Evolutionary conservation across 2,888 invertebrate genomes (phyloP).

Genomic region (Drosophila tanythrix): DNA sequence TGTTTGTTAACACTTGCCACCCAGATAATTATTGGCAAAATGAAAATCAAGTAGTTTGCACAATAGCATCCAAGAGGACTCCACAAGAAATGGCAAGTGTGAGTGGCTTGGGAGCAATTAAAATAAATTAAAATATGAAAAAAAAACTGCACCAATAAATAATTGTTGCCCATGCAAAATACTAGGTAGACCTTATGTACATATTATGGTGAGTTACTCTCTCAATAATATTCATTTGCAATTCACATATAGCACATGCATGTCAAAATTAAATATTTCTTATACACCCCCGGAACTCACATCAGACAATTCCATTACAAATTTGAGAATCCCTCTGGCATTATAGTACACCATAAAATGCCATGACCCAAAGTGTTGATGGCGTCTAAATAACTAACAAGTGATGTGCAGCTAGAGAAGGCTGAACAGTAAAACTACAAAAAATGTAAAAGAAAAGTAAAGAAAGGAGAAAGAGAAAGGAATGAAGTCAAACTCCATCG

Average conservation of each 20-base stretch:
- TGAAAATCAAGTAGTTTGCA: conserved; percentile 66
- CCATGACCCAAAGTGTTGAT: conserved; percentile 49
- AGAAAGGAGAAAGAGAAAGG: not conserved
- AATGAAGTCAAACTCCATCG: conserved; percentile 30
- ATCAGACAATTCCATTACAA: conserved; percentile 9
- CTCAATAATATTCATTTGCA: not conserved
- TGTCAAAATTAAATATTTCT: not conserved
- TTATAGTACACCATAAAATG: conserved; percentile 21
- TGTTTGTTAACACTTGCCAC: conserved; percentile 70
- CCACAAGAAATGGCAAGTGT: not conserved
- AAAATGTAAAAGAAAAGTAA: not conserved
- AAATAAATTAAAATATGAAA: conserved; percentile 3
- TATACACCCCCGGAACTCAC: not conserved
- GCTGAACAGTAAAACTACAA: conserved; percentile 32
- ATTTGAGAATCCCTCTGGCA: conserved; percentile 24
- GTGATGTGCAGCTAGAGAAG: conserved; percentile 25
- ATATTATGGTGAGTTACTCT: not conserved
- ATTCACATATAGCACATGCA: not conserved
- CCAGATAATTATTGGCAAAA: conserved; percentile 75
- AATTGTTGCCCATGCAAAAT: not conserved
- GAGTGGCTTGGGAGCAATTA: not conserved
- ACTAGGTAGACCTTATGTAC: not conserved
- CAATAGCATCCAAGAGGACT: conserved; percentile 28
- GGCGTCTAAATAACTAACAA: conserved; percentile 54
- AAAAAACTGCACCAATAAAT: not conserved